phyloP scores from a whole-genome alignment of 2,888 invertebrate genomes.

The Ashinkailepas kermadecensis region DNA sequence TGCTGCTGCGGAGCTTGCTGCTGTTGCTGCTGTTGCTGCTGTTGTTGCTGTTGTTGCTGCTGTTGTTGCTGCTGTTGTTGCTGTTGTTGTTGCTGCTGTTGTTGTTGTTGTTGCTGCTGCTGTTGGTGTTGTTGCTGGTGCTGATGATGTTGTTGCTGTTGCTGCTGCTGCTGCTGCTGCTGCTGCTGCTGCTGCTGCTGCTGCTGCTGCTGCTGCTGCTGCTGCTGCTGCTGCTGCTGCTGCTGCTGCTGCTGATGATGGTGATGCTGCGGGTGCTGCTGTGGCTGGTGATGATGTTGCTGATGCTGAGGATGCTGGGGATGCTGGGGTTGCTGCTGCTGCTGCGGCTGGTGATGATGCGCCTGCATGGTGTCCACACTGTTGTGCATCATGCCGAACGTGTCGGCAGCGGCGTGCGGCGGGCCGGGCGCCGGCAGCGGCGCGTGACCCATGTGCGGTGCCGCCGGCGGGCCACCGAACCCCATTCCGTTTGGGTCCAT shows the following conservation, averaged over 20 bases:
- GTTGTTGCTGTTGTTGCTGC: background rate
- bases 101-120: background rate
- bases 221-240: background rate
- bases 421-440: background rate
- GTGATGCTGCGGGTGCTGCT: background rate
- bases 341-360: background rate
- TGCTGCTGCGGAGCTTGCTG: background rate
- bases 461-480: background rate
- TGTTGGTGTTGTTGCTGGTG: background rate
- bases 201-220: background rate
- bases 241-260: background rate
- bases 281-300: background rate
- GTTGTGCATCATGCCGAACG: conserved; percentile 9
- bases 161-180: background rate
- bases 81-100: background rate
- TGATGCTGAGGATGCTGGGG: background rate
- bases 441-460: background rate
- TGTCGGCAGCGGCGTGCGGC: background rate
- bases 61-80: background rate
- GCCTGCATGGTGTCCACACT: background rate
- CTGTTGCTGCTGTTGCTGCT: background rate
- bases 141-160: background rate
- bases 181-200: background rate
- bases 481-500: background rate
- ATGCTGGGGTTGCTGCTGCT: background rate